These are phyloP conservation scores for Tauraco hartlaubi DNA, from an alignment of 2,797 vertebrate species.

Conservation along the genomic window DNA sequence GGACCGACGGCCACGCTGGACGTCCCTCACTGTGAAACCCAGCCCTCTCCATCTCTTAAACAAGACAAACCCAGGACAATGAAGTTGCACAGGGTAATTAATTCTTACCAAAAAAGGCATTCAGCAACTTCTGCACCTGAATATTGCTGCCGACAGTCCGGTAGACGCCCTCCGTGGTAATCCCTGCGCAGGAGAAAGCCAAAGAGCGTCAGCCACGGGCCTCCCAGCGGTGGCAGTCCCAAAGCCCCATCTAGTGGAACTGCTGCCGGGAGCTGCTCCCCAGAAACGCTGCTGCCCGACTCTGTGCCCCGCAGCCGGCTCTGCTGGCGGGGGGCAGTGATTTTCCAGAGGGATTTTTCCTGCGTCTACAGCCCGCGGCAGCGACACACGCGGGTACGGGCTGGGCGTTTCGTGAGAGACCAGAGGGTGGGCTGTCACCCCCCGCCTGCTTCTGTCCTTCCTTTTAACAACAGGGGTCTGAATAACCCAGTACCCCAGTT, in stretches of 20 bases:
- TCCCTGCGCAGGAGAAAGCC: slow-evolving; percentile 76
- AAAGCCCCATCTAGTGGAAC: slow-evolving; percentile 44
- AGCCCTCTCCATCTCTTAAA: not conserved
- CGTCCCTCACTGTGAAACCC: not conserved
- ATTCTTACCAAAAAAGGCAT: slow-evolving; percentile 94
- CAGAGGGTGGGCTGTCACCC: not conserved
- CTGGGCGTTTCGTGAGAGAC: not conserved
- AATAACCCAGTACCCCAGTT: not conserved
- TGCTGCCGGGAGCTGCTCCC: not conserved
- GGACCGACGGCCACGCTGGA: not conserved
- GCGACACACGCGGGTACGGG: no score
- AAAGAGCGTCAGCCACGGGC: not conserved
- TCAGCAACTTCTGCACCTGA: slow-evolving; percentile 97
- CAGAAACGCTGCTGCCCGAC: no score
- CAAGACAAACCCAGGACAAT: not conserved
- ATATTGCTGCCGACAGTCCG: slow-evolving; percentile 98
- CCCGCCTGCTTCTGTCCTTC: not conserved
- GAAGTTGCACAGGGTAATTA: not conserved
- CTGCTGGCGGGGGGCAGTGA: no score
- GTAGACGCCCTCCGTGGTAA: slow-evolving; percentile 93
- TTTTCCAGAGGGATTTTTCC: no score
- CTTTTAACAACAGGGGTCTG: not conserved
- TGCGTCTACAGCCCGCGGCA: rapidly evolving
- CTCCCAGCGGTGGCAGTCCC: not conserved
- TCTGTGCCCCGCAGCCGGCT: no score